Evolutionary conservation across 2,113 vertebrate species (phyloP), one percentile per base, ranked within the genome.

Genomic region (Chionis minor): DNA sequence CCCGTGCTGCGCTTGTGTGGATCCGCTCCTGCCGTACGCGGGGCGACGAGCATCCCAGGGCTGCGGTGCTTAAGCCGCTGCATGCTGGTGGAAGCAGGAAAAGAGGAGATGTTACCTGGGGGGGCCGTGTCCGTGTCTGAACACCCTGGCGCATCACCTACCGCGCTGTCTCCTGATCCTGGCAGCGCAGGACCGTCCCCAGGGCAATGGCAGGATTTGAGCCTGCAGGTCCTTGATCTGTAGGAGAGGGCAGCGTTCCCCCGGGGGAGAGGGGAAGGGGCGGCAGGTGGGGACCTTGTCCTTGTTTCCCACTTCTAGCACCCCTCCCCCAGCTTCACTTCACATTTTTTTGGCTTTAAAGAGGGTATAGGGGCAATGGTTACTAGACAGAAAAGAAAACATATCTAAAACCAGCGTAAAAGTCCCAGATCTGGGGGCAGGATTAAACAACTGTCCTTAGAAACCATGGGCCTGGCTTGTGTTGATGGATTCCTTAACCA

Each of bases 401-500:
- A 73, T 45, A n/a, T 45, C 81, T 62, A 67, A 69, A 59, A 84
- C 8, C 61, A 45, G 89, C 59, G 72, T 87, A 23, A 22, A 80
- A 75, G 62, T 73, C 86, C 58, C 89, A 92, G 81, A 55, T 81
- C 89, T 94, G 61, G 2, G 80, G 86, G 70, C 88, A 90, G 92
- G 91, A 85, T 95, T 75, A 54, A 87, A 87, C 80, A 87, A 86
- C 66, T 92, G 81, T 90, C 91, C 80, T 97, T 61, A 81, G 88
- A 86, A 97, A 86, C 83, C 80, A 14, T 26, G 27, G 82, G 58
- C 89, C 96, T 96, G 96, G 96, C 94, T 94, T 2, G 3, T 27
- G 95, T 66, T 95, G 96, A 97, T 95, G 54, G 95, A 96, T 95
- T 90, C 84, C 91, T 95, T 94, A 96, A 96, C 82, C 96, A 97